Conservation (phyloP, 2,888 invertebrate genomes). For the Andrena trimmerana region DNA sequence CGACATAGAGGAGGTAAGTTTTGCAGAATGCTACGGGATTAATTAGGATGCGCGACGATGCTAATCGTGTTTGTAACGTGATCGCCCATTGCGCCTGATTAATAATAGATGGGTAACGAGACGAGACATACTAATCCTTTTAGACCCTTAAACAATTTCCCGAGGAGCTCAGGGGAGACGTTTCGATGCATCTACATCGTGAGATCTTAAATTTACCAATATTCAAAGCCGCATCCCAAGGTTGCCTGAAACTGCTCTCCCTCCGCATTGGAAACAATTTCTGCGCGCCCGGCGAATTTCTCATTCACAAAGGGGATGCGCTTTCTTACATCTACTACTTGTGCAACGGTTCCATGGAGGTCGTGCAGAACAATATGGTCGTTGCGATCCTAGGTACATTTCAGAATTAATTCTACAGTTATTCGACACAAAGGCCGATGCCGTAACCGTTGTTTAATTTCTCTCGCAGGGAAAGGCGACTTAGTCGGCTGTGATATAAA, state of each 20-base stretch:
- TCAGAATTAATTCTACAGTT: neutral
- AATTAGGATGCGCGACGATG: neutral
- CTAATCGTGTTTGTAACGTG: neutral
- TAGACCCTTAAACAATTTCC: conserved; percentile 98
- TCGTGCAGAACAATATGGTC: conserved; percentile 98
- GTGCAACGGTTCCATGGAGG: conserved; percentile 99
- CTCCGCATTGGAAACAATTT: conserved; percentile 97
- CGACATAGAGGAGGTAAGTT: conserved; percentile 96
- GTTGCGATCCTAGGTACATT: conserved; percentile 96
- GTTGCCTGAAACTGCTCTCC: conserved; percentile 96
- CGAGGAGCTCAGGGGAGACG: conserved; percentile 97
- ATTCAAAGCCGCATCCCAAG: conserved; percentile 97
- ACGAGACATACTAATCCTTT: conserved; percentile 71
- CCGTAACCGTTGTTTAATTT: neutral
- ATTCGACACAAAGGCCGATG: neutral
- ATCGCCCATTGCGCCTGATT: neutral
- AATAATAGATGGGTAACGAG: conserved; percentile 8
- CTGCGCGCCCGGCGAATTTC: conserved; percentile 97
- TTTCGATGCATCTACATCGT: conserved; percentile 97
- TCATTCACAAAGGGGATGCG: conserved; percentile 97
- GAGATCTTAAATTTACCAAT: conserved; percentile 97
- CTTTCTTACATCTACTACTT: conserved; percentile 97
- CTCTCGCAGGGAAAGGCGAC: conserved; percentile 94
- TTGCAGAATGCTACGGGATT: neutral
- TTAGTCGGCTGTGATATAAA: conserved; percentile 97